phyloP scores from a whole-genome alignment of 2,797 vertebrate species.

The Urosaurus nigricauda region DNA sequence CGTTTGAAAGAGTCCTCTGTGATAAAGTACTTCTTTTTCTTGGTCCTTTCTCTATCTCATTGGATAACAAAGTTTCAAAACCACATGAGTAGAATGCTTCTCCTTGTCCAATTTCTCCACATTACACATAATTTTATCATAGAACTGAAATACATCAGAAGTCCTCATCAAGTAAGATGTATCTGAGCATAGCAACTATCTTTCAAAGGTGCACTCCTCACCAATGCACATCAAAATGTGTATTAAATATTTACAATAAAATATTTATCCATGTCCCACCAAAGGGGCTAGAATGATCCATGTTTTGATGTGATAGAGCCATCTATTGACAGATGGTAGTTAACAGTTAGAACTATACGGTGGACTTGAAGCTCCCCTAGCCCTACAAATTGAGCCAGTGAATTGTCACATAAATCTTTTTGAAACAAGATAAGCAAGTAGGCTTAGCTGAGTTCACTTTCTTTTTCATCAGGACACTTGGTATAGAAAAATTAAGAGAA shows the following conservation, averaged over 20 bases:
- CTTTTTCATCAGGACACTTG: not conserved
- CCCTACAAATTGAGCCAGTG: not conserved
- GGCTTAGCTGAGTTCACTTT: not conserved
- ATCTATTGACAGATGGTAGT: not conserved
- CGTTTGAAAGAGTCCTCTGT: too few species aligned
- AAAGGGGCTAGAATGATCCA: not conserved
- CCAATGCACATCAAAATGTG: not conserved
- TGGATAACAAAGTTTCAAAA: not conserved
- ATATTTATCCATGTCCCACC: not conserved
- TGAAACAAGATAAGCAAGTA: conserved; percentile 1
- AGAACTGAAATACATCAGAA: not conserved
- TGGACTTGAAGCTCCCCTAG: not conserved
- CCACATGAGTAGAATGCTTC: not conserved
- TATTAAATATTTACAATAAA: not conserved
- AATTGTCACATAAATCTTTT: not conserved
- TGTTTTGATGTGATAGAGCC: not conserved
- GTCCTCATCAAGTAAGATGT: conserved; percentile 5
- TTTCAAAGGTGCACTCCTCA: not conserved
- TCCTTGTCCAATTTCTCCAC: not conserved
- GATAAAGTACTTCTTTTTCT: not conserved
- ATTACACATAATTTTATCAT: not conserved
- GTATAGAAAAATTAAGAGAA: not conserved
- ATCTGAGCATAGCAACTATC: not conserved
- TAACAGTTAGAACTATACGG: not conserved
- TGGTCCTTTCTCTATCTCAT: not conserved